Conservation (phyloP, 2,888 invertebrate genomes). For the Clunio marinus region DNA sequence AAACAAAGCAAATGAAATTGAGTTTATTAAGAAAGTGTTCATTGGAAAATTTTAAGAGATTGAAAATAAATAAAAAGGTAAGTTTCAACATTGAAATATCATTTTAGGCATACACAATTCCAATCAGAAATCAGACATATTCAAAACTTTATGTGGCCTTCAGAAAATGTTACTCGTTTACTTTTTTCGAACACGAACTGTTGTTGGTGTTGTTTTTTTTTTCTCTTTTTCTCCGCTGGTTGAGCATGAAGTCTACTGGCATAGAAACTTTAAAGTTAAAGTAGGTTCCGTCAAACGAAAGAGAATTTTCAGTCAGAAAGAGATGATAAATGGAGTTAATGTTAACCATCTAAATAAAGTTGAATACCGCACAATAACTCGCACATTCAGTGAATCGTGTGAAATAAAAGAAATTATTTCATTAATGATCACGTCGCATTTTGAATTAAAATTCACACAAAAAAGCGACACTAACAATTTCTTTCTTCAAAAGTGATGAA, state of each 20-base stretch:
- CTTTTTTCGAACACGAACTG: background rate
- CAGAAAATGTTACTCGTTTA: conserved; percentile 19
- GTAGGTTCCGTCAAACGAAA: background rate
- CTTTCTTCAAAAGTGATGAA: no score
- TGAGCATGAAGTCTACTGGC: conserved; percentile 33
- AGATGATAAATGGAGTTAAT: background rate
- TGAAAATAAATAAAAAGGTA: background rate
- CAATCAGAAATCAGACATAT: no score
- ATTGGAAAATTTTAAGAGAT: background rate
- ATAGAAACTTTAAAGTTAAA: conserved; percentile 5
- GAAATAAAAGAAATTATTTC: background rate
- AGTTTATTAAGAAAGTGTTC: background rate
- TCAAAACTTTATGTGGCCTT: conserved; percentile 34
- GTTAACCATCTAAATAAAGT: background rate
- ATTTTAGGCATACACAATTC: no score
- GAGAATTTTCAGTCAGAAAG: background rate
- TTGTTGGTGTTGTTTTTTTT: background rate
- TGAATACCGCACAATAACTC: background rate
- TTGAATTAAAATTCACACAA: no score
- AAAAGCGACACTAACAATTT: no score
- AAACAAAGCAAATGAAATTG: background rate
- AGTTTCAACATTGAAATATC: no score
- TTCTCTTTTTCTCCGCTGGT: conserved; percentile 23
- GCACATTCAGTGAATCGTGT: background rate
- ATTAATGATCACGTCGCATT: no score